Evolutionary conservation across 2,888 invertebrate species (phyloP).

Genomic region (Parapristionchus giblindavisi): DNA sequence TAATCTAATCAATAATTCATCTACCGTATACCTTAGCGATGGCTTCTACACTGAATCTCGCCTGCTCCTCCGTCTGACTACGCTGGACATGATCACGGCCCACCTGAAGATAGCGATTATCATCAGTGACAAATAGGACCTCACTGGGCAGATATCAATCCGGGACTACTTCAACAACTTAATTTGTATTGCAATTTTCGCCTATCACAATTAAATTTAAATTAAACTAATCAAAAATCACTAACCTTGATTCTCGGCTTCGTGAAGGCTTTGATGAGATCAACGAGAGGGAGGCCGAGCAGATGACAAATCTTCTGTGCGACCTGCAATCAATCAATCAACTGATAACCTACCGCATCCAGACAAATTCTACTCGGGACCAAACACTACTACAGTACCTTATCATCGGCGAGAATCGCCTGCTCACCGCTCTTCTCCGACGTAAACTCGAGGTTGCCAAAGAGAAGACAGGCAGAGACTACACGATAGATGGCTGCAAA

Average conservation of each 20-base stretch:
- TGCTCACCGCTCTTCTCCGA: constrained; percentile 97
- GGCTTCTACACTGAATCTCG: constrained; percentile 97
- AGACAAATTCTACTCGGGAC: background rate
- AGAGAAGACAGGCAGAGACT: constrained; percentile 91
- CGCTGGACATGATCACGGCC: constrained; percentile 97
- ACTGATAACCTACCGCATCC: background rate
- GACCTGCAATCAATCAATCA: constrained; percentile 33
- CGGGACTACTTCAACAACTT: too few species aligned
- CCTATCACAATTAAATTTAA: background rate
- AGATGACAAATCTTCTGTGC: constrained; percentile 97
- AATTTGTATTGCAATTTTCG: background rate
- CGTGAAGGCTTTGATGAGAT: constrained; percentile 96
- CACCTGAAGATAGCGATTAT: constrained; percentile 73
- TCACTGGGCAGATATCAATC: too few species aligned
- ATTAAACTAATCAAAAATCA: constrained; percentile 70
- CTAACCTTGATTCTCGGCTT: constrained; percentile 87
- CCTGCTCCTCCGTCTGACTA: constrained; percentile 95
- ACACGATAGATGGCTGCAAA: constrained; percentile 86
- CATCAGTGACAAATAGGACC: too few species aligned
- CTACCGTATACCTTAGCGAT: constrained; percentile 98
- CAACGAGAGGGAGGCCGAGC: constrained; percentile 87
- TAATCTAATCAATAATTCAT: too few species aligned
- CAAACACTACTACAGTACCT: constrained; percentile 71
- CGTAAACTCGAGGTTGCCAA: constrained; percentile 98
- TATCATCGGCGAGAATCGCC: constrained; percentile 95